Percentiles rank a stretch among this genome's conserved stretches.
Evolutionary conservation across 2,113 vertebrate genomes (phyloP).

Genomic region (Phaethornis superciliosus): DNA sequence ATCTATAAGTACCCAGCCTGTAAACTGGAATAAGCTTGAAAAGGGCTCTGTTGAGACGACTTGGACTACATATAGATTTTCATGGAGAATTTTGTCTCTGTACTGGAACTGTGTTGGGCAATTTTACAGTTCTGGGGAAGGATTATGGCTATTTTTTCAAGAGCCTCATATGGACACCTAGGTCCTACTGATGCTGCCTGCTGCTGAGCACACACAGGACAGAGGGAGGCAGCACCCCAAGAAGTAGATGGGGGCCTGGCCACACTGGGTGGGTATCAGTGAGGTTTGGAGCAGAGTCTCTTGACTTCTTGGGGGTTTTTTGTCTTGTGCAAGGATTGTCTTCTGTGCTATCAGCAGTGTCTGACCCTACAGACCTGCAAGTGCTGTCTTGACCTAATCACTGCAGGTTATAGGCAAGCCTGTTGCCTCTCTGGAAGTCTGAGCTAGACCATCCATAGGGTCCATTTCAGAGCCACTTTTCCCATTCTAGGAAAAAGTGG

Average conservation of each 20-base stretch:
- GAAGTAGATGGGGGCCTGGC: not conserved
- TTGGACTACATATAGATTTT: not conserved
- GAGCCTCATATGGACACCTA: accelerated
- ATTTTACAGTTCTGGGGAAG: not conserved
- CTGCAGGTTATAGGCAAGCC: accelerated
- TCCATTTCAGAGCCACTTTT: not conserved
- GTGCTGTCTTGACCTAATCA: not conserved
- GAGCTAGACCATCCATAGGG: accelerated
- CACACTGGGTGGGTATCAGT: accelerated
- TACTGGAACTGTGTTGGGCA: not conserved
- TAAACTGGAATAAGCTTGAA: slow-evolving; percentile 3
- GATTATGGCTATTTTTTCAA: not conserved
- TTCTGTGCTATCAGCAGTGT: accelerated
- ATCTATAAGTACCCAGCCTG: not conserved
- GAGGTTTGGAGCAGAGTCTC: too few relatives aligned
- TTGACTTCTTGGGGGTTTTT: not conserved
- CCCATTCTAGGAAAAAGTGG: not conserved
- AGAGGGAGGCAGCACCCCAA: not conserved
- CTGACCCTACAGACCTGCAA: accelerated
- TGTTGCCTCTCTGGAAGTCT: accelerated
- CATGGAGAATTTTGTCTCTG: not conserved
- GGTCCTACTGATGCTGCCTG: not conserved
- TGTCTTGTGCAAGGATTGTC: not conserved
- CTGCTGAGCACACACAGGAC: not conserved
- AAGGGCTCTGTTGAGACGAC: not conserved